Percentiles rank a stretch among this genome's conserved stretches.
phyloP scores from a whole-genome alignment of 2,888 invertebrate species.

The Rotaria magnacalcarata region DNA sequence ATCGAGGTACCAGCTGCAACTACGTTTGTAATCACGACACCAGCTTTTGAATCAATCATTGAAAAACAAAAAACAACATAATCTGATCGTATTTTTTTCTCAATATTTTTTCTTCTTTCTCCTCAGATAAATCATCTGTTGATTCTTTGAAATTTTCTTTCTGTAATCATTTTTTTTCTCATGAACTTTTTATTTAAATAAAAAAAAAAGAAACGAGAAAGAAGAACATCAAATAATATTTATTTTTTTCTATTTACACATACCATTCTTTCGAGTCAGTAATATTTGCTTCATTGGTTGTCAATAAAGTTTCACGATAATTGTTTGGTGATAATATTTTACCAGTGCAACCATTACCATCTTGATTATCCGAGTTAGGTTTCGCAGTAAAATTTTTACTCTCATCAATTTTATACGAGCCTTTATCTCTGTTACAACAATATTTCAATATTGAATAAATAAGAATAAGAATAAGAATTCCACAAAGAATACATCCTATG shows the following conservation, averaged over 20 bases:
- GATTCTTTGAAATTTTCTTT: not conserved
- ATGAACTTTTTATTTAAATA: not conserved
- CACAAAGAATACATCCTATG: slow-evolving; percentile 52
- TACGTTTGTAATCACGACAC: not conserved
- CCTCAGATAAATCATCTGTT: not conserved
- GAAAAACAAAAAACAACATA: not conserved
- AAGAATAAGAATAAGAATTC: slow-evolving; percentile 76
- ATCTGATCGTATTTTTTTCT: not conserved
- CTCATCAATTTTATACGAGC: slow-evolving; percentile 87
- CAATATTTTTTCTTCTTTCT: not conserved
- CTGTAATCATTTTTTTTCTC: not conserved
- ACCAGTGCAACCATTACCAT: not conserved
- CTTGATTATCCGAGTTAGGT: not conserved
- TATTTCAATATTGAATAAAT: slow-evolving; percentile 65
- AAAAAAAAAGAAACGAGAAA: not conserved
- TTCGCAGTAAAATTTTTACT: slow-evolving; percentile 66
- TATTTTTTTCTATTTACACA: not conserved
- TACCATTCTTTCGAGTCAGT: not conserved
- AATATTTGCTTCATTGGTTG: not conserved
- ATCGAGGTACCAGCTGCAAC: not conserved
- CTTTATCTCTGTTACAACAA: slow-evolving; percentile 68
- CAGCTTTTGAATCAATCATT: not conserved
- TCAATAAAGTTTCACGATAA: not conserved
- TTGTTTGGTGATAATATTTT: not conserved
- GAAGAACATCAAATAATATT: not conserved